phyloP scores from a whole-genome alignment of 2,888 invertebrate species.

The Coleophora flavipennella region DNA sequence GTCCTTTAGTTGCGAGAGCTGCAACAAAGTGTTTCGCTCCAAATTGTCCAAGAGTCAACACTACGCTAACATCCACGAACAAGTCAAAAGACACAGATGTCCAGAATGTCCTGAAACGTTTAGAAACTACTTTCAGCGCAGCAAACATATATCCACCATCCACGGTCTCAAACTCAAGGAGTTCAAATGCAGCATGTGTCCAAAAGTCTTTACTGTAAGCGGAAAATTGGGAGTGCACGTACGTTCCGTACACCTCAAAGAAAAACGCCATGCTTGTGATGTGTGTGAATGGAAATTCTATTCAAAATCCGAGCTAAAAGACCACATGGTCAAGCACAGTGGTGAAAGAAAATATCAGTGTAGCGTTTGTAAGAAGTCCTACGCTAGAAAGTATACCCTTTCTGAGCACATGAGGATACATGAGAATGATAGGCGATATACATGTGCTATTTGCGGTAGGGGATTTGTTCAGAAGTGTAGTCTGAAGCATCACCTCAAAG shows the following conservation, averaged over 20 bases:
- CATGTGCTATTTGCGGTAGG: conserved; percentile 46
- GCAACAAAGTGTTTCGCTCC: conserved; percentile 63
- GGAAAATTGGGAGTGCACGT: conserved; percentile 53
- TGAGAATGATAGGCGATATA: conserved; percentile 49
- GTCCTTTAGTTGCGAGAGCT: conserved; percentile 50
- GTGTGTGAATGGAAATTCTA: conserved; percentile 70
- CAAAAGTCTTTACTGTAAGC: conserved; percentile 49
- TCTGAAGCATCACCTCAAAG: conserved; percentile 50
- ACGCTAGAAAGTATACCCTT: conserved; percentile 58
- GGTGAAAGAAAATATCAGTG: conserved; percentile 67
- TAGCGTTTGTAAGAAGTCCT: conserved; percentile 61
- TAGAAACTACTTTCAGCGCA: conserved; percentile 55
- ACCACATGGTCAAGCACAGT: conserved; percentile 66
- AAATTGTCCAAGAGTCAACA: conserved; percentile 60
- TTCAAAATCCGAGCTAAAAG: conserved; percentile 65
- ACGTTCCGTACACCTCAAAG: conserved; percentile 53
- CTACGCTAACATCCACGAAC: conserved; percentile 60
- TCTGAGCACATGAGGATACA: conserved; percentile 59
- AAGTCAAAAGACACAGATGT: conserved; percentile 52
- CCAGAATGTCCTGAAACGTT: conserved; percentile 54
- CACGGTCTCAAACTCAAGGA: conserved; percentile 56
- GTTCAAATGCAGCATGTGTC: conserved; percentile 51
- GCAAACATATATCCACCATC: conserved; percentile 45
- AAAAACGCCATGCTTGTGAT: conserved; percentile 55
- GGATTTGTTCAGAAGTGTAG: conserved; percentile 56